Conservation (phyloP, 2,797 vertebrate species). For the Silurus lanzhouensis region DNA sequence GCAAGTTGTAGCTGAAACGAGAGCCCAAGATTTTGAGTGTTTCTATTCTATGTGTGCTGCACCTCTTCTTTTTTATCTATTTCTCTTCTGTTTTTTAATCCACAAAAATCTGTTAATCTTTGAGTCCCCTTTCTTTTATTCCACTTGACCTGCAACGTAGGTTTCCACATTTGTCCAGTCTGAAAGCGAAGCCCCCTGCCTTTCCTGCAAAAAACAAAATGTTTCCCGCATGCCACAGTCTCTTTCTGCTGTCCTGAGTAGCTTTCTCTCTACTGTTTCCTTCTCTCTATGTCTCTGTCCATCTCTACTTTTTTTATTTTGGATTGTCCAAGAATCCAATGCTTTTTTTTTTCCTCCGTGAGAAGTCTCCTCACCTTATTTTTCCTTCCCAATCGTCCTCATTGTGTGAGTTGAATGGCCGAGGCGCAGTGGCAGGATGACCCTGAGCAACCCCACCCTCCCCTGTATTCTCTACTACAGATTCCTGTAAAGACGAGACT, state of each 20-base stretch:
- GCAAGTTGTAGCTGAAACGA: conserved; percentile 30
- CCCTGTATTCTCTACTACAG: conserved; percentile 74
- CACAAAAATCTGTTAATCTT: conserved; percentile 33
- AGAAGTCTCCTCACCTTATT: conserved; percentile 44
- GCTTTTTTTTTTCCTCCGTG: conserved; percentile 31
- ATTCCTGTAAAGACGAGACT: conserved; percentile 79
- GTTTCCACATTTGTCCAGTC: conserved; percentile 36
- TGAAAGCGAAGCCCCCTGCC: conserved; percentile 4
- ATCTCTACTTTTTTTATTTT: conserved; percentile 34
- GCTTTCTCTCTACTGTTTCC: conserved; percentile 44
- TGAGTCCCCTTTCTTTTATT: conserved; percentile 19
- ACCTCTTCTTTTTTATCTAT: conserved; percentile 19
- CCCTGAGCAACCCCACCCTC: conserved; percentile 71
- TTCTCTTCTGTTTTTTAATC: conserved; percentile 23
- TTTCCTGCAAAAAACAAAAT: background rate
- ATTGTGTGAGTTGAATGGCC: conserved; percentile 55
- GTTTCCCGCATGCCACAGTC: conserved; percentile 34
- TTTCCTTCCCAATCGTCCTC: conserved; percentile 40
- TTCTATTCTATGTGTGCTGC: conserved; percentile 20
- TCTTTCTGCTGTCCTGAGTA: conserved; percentile 40
- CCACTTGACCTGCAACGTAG: conserved; percentile 34
- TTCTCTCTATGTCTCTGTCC: conserved; percentile 48
- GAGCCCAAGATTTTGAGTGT: conserved; percentile 9
- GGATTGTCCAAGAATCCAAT: conserved; percentile 48
- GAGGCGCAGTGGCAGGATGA: conserved; percentile 64